Conservation (phyloP, 2,888 invertebrate genomes). For the Protonemura montana region DNA sequence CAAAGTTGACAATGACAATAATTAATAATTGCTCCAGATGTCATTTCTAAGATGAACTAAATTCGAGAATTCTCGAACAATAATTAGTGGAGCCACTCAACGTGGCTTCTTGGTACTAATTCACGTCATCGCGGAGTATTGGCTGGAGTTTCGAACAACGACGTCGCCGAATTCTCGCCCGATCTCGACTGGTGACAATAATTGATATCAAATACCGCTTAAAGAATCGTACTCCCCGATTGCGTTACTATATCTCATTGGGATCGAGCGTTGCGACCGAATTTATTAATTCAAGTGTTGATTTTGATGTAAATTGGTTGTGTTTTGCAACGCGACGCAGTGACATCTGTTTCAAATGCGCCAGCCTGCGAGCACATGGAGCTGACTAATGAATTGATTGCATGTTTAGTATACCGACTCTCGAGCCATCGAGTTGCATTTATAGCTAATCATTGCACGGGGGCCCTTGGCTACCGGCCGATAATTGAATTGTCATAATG, state of each 20-base stretch:
- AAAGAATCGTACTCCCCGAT: no score
- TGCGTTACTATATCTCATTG: background rate
- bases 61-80: constrained; percentile 18
- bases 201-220: no score
- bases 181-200: no score
- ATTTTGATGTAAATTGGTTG: background rate
- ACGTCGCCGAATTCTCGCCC: no score
- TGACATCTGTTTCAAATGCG: background rate
- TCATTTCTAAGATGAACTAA: background rate
- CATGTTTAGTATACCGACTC: background rate
- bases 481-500: background rate
- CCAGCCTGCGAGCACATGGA: background rate
- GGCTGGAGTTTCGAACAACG: no score
- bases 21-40: constrained; percentile 33
- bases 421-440: background rate
- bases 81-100: background rate
- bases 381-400: background rate
- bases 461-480: background rate
- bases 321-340: background rate
- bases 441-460: background rate
- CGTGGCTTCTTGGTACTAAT: background rate
- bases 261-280: background rate
- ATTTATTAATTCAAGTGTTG: background rate
- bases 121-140: no score
- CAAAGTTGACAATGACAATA: constrained; percentile 9